Evolutionary conservation across 2,888 invertebrate genomes (phyloP).

Genomic region (Pammene fasciana): DNA sequence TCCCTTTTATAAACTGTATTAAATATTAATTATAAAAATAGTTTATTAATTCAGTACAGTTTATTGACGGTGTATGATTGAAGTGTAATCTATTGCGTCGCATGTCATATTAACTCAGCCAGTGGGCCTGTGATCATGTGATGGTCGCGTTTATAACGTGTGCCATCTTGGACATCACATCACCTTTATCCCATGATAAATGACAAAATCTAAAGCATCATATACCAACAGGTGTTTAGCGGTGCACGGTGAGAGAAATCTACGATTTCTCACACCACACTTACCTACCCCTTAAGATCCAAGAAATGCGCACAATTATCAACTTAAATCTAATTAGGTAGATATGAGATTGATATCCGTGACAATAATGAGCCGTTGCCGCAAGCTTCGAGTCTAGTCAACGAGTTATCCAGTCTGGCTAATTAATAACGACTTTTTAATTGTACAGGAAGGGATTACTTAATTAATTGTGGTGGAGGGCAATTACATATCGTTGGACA

Average conservation of each 20-base stretch:
- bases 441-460: conserved; percentile 66
- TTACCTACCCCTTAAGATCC: conserved; percentile 8
- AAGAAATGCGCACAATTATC: conserved; percentile 26
- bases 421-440: conserved; percentile 64
- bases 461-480: conserved; percentile 52
- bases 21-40: no score
- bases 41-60: no score
- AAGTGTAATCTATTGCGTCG: no score
- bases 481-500: conserved; percentile 32
- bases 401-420: conserved; percentile 52
- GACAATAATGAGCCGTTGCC: conserved; percentile 49
- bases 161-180: no score
- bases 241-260: not conserved
- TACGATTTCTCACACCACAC: conserved; percentile 12
- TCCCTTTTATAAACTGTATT: no score
- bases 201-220: no score
- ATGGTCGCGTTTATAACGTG: no score
- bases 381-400: conserved; percentile 44
- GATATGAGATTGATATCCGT: conserved; percentile 44
- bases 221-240: not conserved
- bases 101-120: no score
- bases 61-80: no score
- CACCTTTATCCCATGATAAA: no score
- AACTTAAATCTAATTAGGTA: conserved; percentile 31
- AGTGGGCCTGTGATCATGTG: no score